Conservation (phyloP, 2,797 vertebrate species). For the Spea hammondii region DNA sequence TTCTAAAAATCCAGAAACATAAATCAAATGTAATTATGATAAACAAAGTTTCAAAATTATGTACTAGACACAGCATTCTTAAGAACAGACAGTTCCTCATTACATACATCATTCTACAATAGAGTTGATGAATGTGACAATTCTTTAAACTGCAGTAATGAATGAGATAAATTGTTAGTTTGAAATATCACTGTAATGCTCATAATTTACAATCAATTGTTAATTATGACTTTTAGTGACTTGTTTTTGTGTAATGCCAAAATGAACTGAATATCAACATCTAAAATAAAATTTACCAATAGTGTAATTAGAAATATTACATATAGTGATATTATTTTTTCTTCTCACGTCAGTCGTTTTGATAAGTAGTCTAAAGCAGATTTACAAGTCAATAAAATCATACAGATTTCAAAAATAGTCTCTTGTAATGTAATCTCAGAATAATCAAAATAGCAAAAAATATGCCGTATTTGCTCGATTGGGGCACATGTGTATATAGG, state of each 20-base stretch:
- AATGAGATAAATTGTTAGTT: not conserved
- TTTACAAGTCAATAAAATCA: no score
- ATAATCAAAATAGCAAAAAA: no score
- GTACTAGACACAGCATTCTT: not conserved
- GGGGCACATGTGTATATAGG: no score
- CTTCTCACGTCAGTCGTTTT: no score
- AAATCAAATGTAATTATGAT: constrained; percentile 3
- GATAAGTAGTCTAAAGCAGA: no score
- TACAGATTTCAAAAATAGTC: no score
- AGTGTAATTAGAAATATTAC: no score
- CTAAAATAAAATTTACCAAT: not conserved
- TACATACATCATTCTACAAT: constrained; percentile 2
- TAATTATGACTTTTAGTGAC: not conserved
- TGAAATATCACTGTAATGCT: constrained; percentile 13
- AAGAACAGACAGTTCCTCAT: not conserved
- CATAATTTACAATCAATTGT: not conserved
- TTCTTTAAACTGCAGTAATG: not conserved
- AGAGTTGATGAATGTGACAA: constrained; percentile 1
- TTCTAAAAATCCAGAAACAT: not conserved
- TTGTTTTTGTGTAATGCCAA: not conserved
- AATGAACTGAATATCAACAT: not conserved
- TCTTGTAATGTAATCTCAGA: no score
- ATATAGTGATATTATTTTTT: no score
- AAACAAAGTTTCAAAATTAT: not conserved
- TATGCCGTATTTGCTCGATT: no score